Evolutionary conservation across 1,140 invertebrate genomes (phyloP), one percentile per base, ranked within the genome.

Genomic region (Steinernema khuongi): DNA sequence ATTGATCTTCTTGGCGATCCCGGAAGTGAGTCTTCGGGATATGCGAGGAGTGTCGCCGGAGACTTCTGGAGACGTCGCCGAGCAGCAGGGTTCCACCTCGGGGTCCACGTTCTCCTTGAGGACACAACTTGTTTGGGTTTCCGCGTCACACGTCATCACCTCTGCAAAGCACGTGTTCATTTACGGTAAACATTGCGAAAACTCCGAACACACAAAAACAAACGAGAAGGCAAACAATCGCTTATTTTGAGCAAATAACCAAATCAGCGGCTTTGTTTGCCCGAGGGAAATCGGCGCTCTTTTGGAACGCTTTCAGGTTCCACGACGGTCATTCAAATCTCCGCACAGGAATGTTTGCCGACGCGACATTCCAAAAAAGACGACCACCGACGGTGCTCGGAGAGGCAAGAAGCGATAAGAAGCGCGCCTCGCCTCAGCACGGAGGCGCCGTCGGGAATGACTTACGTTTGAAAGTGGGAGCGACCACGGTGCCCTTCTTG

Each of bases 61-160:
- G 19, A 11, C 7, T 11, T 22, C 11, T 4, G 7, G 14, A 22
- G 50, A 60, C 14, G 7, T 60, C 50, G 50, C 19, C 7, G 50
- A 60, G 50, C 50, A 60, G 50, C 50, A 60, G 7, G 7, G 11
- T 7, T 60, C 50, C 2, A 60, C 50, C 11, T 7, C 14, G 7
- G 7, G 11, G 11, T 60, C 50, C 2, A 60, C 50, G 7, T 7
- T n/a, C 26, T 60, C 50, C 19, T 60, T 60, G 14, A 22, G 7
- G 50, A 41, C 7, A 41, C 14, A 14, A 22, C 7, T 60, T 22
- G 50, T 60, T 26, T 60, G 50, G 14, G 50, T 60, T 60, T 60
- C 50, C 50, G 50, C 50, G 50, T 60, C 50, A 60, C 50, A 60
- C 50, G 50, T 60, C 50, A 60, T 60, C 50, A 60, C 50, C 11